A percentile compares a stretch with the other conserved stretches of the same genome.
phyloP scores from a whole-genome alignment of 2,797 vertebrate species.

The Dryobates pubescens region DNA sequence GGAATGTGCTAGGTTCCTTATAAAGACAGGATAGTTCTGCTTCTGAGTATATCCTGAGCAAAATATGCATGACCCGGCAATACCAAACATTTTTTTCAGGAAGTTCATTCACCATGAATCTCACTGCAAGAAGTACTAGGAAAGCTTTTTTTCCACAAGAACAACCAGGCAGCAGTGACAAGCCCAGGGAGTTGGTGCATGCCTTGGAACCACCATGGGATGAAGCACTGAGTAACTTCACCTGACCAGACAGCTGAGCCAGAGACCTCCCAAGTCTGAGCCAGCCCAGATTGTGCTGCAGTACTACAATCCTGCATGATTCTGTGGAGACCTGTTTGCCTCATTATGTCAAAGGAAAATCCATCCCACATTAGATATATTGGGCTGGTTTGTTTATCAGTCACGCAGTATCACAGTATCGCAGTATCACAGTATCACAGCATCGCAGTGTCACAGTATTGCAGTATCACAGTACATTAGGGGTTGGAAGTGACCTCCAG shows the following conservation, averaged over 20 bases:
- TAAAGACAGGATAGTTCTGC: background rate
- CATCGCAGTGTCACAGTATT: too few species aligned
- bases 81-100: background rate
- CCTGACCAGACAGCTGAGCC: background rate
- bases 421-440: too few species aligned
- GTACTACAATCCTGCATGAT: background rate
- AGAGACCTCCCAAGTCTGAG: accelerated
- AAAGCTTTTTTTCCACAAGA: background rate
- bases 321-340: accelerated
- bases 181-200: accelerated
- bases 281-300: accelerated
- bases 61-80: background rate
- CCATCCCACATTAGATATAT: background rate
- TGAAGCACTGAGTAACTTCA: background rate
- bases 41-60: background rate
- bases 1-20: background rate
- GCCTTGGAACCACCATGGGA: accelerated
- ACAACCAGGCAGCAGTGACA: background rate
- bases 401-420: background rate
- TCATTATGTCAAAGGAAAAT: background rate
- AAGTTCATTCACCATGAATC: background rate
- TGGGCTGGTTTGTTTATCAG: background rate
- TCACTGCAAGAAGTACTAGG: background rate
- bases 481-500: too few species aligned
- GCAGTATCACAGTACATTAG: too few species aligned